Conservation (phyloP, 2,113 vertebrate species). For the Sylvia atricapilla region DNA sequence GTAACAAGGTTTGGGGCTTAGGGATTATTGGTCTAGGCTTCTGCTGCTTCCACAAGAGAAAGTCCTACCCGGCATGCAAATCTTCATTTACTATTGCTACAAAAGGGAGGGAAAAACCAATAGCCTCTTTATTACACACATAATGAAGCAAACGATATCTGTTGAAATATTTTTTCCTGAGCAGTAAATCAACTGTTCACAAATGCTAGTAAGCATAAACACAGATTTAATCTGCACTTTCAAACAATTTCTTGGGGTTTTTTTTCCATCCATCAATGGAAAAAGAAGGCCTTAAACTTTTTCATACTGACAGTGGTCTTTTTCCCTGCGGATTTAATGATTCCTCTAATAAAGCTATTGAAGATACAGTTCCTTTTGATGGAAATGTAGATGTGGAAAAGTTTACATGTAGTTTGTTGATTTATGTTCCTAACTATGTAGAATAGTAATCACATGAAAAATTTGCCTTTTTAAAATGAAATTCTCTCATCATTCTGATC, state of each 20-base stretch:
- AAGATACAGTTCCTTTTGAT: neutral
- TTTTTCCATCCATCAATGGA: neutral
- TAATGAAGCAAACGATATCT: slow-evolving; percentile 57
- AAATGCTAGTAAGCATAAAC: slow-evolving; percentile 38
- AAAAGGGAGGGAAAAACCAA: slow-evolving; percentile 51
- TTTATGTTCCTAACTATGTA: neutral
- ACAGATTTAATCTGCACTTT: slow-evolving; percentile 37
- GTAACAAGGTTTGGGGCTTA: slow-evolving; percentile 82
- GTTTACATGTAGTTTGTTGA: neutral
- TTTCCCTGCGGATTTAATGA: neutral
- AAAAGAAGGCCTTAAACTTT: neutral
- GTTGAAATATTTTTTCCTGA: slow-evolving; percentile 44
- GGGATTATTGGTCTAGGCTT: slow-evolving; percentile 71
- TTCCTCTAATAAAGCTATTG: neutral
- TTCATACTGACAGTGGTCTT: neutral
- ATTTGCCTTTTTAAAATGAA: neutral
- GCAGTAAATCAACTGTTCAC: slow-evolving; percentile 52
- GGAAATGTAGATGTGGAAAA: neutral
- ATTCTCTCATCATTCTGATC: neutral
- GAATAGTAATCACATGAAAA: neutral
- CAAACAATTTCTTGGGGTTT: neutral
- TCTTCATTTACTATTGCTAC: slow-evolving; percentile 61
- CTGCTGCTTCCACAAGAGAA: slow-evolving; percentile 61
- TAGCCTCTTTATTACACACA: slow-evolving; percentile 57
- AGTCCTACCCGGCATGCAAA: slow-evolving; percentile 66